Evolutionary conservation across 2,797 vertebrate species (phyloP).

Genomic region (Pipistrellus kuhlii): DNA sequence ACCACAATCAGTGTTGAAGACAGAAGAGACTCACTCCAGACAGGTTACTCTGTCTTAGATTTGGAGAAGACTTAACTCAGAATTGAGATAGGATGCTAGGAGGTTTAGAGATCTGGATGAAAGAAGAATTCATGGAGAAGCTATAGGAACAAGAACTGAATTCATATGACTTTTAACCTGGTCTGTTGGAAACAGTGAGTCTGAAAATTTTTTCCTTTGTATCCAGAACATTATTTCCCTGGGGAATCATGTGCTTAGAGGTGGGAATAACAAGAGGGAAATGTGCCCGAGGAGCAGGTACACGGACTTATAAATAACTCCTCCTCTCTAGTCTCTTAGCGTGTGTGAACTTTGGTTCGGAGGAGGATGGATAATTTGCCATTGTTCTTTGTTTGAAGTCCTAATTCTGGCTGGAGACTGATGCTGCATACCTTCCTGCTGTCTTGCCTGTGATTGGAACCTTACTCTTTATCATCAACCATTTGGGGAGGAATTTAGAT

Average conservation of each 20-base stretch:
- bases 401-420: neutral
- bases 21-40: neutral
- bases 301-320: neutral
- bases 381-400: neutral
- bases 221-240: neutral
- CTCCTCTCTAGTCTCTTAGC: too few species aligned
- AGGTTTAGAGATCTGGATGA: too few species aligned
- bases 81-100: too few species aligned
- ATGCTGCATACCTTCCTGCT: neutral
- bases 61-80: neutral
- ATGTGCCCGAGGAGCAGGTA: neutral
- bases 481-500: neutral
- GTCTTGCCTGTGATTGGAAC: too few species aligned
- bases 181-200: neutral
- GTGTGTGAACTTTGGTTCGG: rapidly evolving
- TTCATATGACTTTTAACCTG: neutral
- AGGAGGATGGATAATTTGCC: neutral
- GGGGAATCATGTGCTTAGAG: neutral
- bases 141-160: neutral
- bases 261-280: neutral
- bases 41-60: neutral
- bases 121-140: neutral
- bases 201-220: rapidly evolving
- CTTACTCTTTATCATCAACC: neutral
- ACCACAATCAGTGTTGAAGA: neutral